Evolutionary conservation across 2,888 invertebrate genomes (phyloP).

Genomic region (Andrena camellia): DNA sequence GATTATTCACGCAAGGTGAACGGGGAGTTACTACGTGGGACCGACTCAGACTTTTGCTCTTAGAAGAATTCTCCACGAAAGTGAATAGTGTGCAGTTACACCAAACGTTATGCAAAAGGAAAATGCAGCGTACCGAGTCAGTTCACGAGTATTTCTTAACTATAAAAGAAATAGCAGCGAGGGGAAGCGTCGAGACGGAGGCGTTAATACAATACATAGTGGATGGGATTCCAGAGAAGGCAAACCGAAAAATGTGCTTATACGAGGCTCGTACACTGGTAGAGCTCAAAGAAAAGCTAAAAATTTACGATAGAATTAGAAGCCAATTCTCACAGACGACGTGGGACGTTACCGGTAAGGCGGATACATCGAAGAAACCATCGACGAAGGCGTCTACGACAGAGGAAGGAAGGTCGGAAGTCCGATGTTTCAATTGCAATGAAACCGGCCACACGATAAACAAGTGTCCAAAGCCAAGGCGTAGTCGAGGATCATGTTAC

Average conservation of each 20-base stretch:
- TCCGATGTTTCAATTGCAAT: neutral
- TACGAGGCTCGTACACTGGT: neutral
- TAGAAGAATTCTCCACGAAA: neutral
- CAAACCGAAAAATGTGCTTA: neutral
- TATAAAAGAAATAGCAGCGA: neutral
- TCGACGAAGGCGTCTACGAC: neutral
- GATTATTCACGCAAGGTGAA: neutral
- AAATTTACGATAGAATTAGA: neutral
- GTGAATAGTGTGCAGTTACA: neutral
- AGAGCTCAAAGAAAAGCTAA: neutral
- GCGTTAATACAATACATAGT: neutral
- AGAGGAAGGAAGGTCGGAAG: neutral
- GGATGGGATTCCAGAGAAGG: neutral
- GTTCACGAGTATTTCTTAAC: neutral
- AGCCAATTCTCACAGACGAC: too few relatives aligned
- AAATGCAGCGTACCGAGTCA: neutral
- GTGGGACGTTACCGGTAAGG: too few relatives aligned
- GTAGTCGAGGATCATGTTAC: neutral
- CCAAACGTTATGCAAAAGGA: neutral
- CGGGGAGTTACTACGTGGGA: neutral
- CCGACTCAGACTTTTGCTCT: neutral
- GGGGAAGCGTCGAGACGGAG: neutral
- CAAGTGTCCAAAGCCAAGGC: neutral
- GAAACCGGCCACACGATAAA: neutral
- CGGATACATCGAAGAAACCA: neutral